Evolutionary conservation across 2,888 invertebrate species (phyloP).

Genomic region (Macrosiphum euphorbiae): DNA sequence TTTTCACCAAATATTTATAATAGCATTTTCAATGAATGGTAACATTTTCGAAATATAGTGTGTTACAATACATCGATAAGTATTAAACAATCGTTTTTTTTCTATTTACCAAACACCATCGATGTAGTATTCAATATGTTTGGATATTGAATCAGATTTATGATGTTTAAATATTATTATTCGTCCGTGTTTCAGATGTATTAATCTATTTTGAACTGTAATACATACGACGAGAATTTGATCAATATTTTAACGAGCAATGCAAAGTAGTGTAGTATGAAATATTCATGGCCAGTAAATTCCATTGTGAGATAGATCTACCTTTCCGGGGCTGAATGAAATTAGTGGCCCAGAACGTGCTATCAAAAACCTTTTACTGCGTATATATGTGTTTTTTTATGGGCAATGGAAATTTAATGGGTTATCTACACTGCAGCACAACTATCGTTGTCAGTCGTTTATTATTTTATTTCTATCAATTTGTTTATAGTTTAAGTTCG

Average conservation of each 20-base stretch:
- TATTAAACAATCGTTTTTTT: neutral
- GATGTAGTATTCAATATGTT: neutral
- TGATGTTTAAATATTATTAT: neutral
- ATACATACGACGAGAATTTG: neutral
- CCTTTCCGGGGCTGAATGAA: constrained; percentile 33
- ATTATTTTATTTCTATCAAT: constrained; percentile 53
- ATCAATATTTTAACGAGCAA: constrained; percentile 13
- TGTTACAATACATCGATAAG: neutral
- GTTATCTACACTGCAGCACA: neutral
- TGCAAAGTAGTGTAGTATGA: constrained; percentile 43
- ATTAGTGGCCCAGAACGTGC: constrained; percentile 47
- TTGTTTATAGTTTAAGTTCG: constrained; percentile 26
- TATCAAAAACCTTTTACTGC: constrained; percentile 41
- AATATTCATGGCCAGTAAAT: constrained; percentile 54
- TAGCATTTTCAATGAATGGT: no score
- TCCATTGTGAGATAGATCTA: constrained; percentile 41
- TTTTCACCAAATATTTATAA: no score
- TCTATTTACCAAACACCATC: neutral
- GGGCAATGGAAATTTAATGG: constrained; percentile 42
- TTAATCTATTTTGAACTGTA: constrained; percentile 3
- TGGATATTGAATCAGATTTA: neutral
- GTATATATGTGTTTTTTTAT: constrained; percentile 45
- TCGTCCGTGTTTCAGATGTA: neutral
- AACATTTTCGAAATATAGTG: neutral
- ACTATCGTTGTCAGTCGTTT: constrained; percentile 33